Evolutionary conservation across 2,888 invertebrate genomes (phyloP), one percentile per base, ranked within the genome.

Genomic region (Nomada fabriciana): DNA sequence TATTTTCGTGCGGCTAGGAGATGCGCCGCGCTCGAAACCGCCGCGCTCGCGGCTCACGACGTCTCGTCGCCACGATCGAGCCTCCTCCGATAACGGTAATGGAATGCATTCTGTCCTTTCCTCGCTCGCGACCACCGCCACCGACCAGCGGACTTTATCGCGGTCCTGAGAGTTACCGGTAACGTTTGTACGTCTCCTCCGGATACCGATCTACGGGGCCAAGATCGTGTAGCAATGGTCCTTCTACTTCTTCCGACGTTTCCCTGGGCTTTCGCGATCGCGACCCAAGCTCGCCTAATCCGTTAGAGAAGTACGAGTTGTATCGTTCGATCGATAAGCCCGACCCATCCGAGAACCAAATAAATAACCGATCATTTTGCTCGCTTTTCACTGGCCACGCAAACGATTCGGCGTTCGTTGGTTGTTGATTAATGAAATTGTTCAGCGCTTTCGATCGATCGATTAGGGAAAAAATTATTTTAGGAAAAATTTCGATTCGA

Each of bases 11-110:
- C 74, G 59, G 71, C 64, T 42, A 50, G 68, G 74, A 77, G 64
- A 72, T 61, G 70, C 73, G 57, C 63, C 36, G 75, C 68, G 73
- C 74, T 61, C 55, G 72, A 61, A 84, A 86, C 36, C 36, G 36
- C 36, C 7, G 7, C 36, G 87, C 84, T 86, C 84, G 82, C 82
- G 81, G 82, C 20, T 57, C 69, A 57, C 68, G 68, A 55, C 43
- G 57, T 25, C 65, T n/a, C 53, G 57, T 23, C 57, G 23, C 74
- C 82, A 52, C 72, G 76, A 57, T 63, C 76, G 23, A 72, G 57
- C 43, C 64, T 65, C 68, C 65, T 64, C 82, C 87, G 87, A 87
- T 87, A 87, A 87, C 87, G 87, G 87, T 87, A 87, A 87, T 87
- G 84, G 87, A 86, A 86, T 82, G 79, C 77, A 68, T 83, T 85